Base-by-base conservation (phyloP, 2,888 invertebrate genomes). In the Fabriciana adippe region DNA sequence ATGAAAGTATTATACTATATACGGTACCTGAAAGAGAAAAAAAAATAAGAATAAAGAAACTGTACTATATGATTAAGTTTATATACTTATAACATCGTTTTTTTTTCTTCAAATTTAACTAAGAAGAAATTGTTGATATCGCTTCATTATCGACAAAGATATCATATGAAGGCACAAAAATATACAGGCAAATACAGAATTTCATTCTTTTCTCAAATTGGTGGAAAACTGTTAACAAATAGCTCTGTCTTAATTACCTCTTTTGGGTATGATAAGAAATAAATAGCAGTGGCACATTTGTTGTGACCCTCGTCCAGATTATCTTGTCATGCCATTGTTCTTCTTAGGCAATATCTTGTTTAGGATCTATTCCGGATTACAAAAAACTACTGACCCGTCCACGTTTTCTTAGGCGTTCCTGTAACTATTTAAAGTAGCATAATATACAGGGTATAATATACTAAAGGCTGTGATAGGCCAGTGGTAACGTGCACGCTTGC, bases 241-340 rank as follows among this genome's bases (percentile, higher is more conserved):
- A 35, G 51, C 61, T 51, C 6, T 48, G 16, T 26, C 35, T 5
- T 61, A 61, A 61, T 61, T 50, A 31, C 18, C 14, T 51, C 35
- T 51, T 61, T 50, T 50, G 51, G 51, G 48, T 53, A 57, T 60
- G 59, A 66, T 59, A 47, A 59, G 66, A 66, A 60, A 31, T 66
- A 60, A 60, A 66, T 66, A 66, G 31, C 14, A 31, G 6, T n/a
- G 16, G 15, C 54, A 60, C 59, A 48, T 54, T 66, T 48, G 66
- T n/a, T 48, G 66, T 35, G 45, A 66, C 66, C 60, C 66, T 66
- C 48, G 57, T 66, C 60, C 18, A 18, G 59, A 59, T 66, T 57
- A 66, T 55, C 48, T 59, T 66, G 66, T 66, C 66, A 66, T 18
- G 31, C 18, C 16, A 31, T 47, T 53, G 48, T 53, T 59, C 48